Conservation (phyloP, 2,888 invertebrate genomes). For the Scaptomyza caliginosa region DNA sequence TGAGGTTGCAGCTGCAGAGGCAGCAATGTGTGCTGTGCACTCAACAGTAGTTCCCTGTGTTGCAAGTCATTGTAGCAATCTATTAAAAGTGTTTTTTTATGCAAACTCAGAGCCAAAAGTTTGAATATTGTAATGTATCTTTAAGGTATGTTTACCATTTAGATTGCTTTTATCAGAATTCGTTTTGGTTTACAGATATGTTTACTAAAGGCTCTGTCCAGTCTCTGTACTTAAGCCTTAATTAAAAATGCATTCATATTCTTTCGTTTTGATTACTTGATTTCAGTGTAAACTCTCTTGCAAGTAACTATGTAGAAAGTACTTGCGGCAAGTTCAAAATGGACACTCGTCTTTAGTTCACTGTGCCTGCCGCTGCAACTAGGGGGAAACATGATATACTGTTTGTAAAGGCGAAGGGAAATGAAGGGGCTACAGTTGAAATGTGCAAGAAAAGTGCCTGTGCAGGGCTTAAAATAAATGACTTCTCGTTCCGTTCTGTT, state of each 20-base stretch:
- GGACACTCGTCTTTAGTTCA: slow-evolving; percentile 10
- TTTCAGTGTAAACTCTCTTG: not conserved
- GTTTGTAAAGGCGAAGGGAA: not conserved
- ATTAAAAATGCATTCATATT: not conserved
- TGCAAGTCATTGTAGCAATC: not conserved
- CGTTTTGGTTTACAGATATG: too few species aligned
- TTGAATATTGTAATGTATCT: too few species aligned
- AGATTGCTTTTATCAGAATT: not conserved
- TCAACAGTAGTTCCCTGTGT: not conserved
- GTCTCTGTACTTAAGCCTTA: too few species aligned
- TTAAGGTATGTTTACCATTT: not conserved
- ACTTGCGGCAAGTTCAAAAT: not conserved
- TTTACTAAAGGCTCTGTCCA: too few species aligned
- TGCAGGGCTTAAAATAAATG: slow-evolving; percentile 72
- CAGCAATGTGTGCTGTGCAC: not conserved
- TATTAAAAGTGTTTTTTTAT: too few species aligned
- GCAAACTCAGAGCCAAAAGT: too few species aligned
- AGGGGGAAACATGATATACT: not conserved
- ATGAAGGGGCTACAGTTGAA: slow-evolving; percentile 3
- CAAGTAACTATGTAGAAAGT: slow-evolving; percentile 4
- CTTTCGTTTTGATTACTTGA: not conserved
- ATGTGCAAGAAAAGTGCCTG: slow-evolving; percentile 60
- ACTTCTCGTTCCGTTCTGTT: slow-evolving; percentile 74
- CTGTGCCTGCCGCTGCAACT: not conserved
- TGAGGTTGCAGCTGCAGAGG: slow-evolving; percentile 6